Percentiles rank a stretch among this genome's conserved stretches.
These are phyloP conservation scores for sheep (Ovis aries) DNA, from an alignment of 2,113 vertebrate species.

Conservation along the genomic window ARS-UI_Ramb_v3.0 NC_056065.1:42091001-42091500, in stretches of 20 bases:
- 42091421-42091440: conserved; percentile 93
- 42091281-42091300: conserved; percentile 69
- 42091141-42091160: fast-evolving
- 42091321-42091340: conserved; percentile 92
- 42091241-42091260: conserved; percentile 2
- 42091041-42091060: background rate
- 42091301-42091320: conserved; percentile 92
- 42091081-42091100: background rate
- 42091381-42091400: conserved; percentile 99
- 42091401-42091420: conserved; percentile 98
- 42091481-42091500: conserved; percentile 86
- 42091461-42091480: conserved; percentile 95
- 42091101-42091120: background rate
- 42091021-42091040: background rate
- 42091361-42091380: conserved; percentile 99
- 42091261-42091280: conserved; percentile 35
- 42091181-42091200: background rate
- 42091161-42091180: background rate
- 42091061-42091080: background rate
- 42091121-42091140: background rate
- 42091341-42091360: conserved; percentile 97
- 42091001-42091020: background rate
- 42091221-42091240: background rate
- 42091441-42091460: conserved; percentile 92
- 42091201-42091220: background rate